phyloP scores from a whole-genome alignment of 1,140 invertebrate genomes.

The Pseudomyrmex concolor region DNA sequence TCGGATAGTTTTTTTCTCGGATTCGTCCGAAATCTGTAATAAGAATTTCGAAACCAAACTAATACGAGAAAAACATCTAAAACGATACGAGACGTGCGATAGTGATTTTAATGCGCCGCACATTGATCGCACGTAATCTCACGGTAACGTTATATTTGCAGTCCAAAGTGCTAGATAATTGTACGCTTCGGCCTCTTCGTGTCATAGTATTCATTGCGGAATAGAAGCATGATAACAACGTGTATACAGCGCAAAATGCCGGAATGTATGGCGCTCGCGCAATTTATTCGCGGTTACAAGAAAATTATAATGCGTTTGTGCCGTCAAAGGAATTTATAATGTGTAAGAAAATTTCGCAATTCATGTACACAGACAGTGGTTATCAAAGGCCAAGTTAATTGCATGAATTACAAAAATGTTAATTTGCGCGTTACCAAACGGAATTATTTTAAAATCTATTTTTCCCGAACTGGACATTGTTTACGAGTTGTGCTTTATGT shows the following conservation, averaged over 20 bases:
- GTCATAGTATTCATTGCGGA: conserved; percentile 43
- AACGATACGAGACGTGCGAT: neutral
- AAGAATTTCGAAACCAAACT: conserved; percentile 44
- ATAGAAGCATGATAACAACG: conserved; percentile 51
- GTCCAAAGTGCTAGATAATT: conserved; percentile 47
- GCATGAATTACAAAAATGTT: neutral
- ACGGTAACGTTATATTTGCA: conserved; percentile 38
- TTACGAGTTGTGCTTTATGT: neutral
- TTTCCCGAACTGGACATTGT: neutral
- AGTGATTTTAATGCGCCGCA: conserved; percentile 49
- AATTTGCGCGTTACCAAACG: neutral
- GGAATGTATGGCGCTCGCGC: conserved; percentile 28
- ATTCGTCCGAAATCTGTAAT: neutral
- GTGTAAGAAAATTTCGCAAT: conserved; percentile 22
- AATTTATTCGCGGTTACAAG: conserved; percentile 44
- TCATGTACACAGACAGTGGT: conserved; percentile 2
- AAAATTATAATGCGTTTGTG: conserved; percentile 51
- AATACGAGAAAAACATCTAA: neutral
- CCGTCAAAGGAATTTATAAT: conserved; percentile 21
- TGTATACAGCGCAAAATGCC: conserved; percentile 40
- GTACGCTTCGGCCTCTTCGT: conserved; percentile 22
- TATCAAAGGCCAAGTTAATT: conserved; percentile 18
- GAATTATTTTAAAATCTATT: neutral
- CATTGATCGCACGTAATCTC: conserved; percentile 44
- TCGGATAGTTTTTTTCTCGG: too few relatives aligned